Evolutionary conservation across 2,888 invertebrate genomes (phyloP).

Genomic region (Agriopis leucophaearia): DNA sequence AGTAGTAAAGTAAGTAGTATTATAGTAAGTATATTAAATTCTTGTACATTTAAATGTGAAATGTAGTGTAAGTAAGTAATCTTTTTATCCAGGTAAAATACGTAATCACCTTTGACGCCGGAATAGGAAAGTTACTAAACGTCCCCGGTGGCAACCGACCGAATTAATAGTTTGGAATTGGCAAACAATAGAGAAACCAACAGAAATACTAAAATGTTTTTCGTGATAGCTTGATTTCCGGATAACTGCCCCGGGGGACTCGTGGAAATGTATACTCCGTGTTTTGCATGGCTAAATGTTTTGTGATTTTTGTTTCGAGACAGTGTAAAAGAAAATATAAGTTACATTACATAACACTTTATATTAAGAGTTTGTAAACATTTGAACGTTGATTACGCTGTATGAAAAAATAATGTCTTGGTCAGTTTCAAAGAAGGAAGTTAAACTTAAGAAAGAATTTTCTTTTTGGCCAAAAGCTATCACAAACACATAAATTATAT

Average conservation of each 20-base stretch:
- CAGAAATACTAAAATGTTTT: slow-evolving; percentile 58
- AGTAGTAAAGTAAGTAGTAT: too few species aligned
- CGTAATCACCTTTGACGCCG: slow-evolving; percentile 5
- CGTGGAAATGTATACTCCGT: slow-evolving; percentile 38
- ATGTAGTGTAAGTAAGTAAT: too few species aligned
- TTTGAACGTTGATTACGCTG: neutral
- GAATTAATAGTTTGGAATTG: slow-evolving; percentile 50
- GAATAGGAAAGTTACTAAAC: slow-evolving; percentile 17
- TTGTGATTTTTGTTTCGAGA: slow-evolving; percentile 29
- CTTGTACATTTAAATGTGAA: too few species aligned
- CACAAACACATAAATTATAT: slow-evolving; percentile 51
- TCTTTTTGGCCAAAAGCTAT: slow-evolving; percentile 45
- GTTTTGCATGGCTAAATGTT: slow-evolving; percentile 40
- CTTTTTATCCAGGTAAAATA: slow-evolving; percentile 8
- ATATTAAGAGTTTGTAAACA: too few species aligned
- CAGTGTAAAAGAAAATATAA: slow-evolving; percentile 8
- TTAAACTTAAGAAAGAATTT: slow-evolving; percentile 30
- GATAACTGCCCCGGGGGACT: slow-evolving; percentile 48
- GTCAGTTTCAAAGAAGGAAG: neutral
- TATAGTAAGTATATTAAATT: neutral
- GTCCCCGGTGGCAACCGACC: slow-evolving; percentile 33
- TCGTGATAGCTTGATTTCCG: slow-evolving; percentile 55
- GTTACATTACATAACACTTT: neutral
- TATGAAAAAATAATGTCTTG: neutral
- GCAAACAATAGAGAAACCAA: slow-evolving; percentile 52